phyloP scores from a whole-genome alignment of 2,113 vertebrate genomes.

The Anolis sagrei region DNA sequence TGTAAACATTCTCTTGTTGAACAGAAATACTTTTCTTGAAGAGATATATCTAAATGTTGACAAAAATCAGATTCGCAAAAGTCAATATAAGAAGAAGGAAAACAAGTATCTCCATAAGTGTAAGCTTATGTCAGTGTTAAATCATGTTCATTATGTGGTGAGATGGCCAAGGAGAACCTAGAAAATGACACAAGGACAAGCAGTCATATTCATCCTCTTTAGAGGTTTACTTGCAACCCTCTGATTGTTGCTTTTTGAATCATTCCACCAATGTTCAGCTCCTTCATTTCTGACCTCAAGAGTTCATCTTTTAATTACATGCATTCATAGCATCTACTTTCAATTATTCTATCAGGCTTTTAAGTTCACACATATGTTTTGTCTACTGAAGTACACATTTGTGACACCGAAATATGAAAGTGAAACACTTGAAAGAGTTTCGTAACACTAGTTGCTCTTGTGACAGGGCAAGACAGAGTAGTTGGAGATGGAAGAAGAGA shows the following conservation, averaged over 20 bases:
- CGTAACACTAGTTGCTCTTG: background rate
- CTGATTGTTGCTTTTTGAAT: background rate
- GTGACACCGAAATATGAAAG: background rate
- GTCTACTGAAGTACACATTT: background rate
- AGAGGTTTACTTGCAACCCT: background rate
- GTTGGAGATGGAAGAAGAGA: background rate
- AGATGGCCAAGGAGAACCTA: background rate
- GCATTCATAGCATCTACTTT: background rate
- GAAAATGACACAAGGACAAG: accelerated
- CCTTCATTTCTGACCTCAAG: background rate
- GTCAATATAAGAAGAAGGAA: background rate
- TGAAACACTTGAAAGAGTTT: background rate
- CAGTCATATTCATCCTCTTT: background rate
- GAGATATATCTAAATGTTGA: slow-evolving; percentile 22
- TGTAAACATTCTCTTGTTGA: background rate
- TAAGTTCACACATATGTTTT: background rate
- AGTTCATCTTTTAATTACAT: background rate
- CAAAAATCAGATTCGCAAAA: background rate
- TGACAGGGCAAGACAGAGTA: background rate
- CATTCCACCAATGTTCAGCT: background rate
- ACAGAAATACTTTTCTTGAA: background rate
- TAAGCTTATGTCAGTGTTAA: background rate
- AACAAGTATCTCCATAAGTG: background rate
- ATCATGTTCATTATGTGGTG: background rate
- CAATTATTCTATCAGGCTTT: background rate